Percentiles rank a stretch among this genome's conserved stretches.
Conservation (phyloP, 2,888 invertebrate genomes). For the Omphaloscelis lunosa region DNA sequence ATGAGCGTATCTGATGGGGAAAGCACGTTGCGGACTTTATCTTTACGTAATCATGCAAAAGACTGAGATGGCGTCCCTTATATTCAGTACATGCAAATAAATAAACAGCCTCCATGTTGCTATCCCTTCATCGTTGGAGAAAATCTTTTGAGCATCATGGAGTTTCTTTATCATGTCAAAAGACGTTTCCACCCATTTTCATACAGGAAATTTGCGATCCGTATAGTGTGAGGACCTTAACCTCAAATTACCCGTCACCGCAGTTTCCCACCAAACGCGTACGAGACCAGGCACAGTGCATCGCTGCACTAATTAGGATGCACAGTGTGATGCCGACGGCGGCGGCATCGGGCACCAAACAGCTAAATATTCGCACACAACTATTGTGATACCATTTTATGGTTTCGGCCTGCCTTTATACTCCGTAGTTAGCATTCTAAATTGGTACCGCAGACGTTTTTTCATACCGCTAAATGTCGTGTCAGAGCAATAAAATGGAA, state of each 20-base stretch:
- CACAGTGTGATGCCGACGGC: conserved; percentile 78
- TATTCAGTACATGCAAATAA: conserved; percentile 33
- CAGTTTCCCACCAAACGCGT: conserved; percentile 82
- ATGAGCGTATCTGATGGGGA: conserved; percentile 51
- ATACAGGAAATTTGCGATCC: conserved; percentile 64
- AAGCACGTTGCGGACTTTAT: conserved; percentile 41
- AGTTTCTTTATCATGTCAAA: background rate
- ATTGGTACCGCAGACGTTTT: conserved; percentile 86
- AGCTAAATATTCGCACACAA: conserved; percentile 88
- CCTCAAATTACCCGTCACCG: conserved; percentile 69
- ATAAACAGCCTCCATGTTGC: conserved; percentile 34
- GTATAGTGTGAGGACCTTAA: conserved; percentile 71
- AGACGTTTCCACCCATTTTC: background rate
- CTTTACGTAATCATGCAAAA: conserved; percentile 43
- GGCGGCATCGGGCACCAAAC: conserved; percentile 86
- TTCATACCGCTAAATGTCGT: conserved; percentile 88
- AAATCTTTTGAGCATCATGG: background rate
- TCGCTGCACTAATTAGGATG: conserved; percentile 87
- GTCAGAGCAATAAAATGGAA: conserved; percentile 85
- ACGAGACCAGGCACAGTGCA: conserved; percentile 78
- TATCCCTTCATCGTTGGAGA: conserved; percentile 7
- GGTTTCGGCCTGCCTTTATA: conserved; percentile 88
- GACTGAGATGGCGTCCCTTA: conserved; percentile 15
- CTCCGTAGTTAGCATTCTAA: conserved; percentile 88
- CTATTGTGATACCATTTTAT: conserved; percentile 90